Evolutionary conservation across 2,888 invertebrate species (phyloP).

Genomic region (Metallyticus violacea): DNA sequence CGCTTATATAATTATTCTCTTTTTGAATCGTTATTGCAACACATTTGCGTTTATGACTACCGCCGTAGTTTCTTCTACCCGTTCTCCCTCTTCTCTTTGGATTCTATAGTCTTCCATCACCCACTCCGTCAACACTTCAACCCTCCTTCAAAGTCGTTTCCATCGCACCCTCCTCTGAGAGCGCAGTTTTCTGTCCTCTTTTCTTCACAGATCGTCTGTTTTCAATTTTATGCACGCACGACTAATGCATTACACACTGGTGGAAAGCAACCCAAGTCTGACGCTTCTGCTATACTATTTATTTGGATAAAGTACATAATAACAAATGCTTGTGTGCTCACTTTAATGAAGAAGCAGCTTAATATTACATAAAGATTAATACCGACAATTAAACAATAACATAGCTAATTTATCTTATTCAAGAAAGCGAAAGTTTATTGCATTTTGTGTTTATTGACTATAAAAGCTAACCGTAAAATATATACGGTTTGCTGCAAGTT

Average conservation of each 20-base stretch:
- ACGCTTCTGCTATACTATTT: too few relatives aligned
- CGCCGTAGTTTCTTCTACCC: background rate
- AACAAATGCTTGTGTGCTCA: too few relatives aligned
- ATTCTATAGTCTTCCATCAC: background rate
- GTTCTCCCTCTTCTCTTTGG: background rate
- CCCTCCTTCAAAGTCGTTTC: background rate
- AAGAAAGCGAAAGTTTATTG: too few relatives aligned
- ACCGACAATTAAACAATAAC: too few relatives aligned
- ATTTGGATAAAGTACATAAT: too few relatives aligned
- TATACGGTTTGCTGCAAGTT: too few relatives aligned
- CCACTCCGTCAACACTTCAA: background rate
- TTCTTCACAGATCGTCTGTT: conserved; percentile 7
- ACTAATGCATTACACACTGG: background rate
- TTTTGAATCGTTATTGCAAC: background rate
- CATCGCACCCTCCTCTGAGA: background rate
- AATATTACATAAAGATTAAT: too few relatives aligned
- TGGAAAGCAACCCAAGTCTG: background rate
- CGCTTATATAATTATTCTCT: background rate
- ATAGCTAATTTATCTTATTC: too few relatives aligned
- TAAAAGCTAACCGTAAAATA: too few relatives aligned
- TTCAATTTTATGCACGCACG: conserved; percentile 8
- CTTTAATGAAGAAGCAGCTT: too few relatives aligned
- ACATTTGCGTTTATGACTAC: background rate
- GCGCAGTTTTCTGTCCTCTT: background rate
- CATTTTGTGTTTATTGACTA: too few relatives aligned